Base-by-base conservation (phyloP, 2,888 invertebrate species). In the Heliconius ethilla region DNA sequence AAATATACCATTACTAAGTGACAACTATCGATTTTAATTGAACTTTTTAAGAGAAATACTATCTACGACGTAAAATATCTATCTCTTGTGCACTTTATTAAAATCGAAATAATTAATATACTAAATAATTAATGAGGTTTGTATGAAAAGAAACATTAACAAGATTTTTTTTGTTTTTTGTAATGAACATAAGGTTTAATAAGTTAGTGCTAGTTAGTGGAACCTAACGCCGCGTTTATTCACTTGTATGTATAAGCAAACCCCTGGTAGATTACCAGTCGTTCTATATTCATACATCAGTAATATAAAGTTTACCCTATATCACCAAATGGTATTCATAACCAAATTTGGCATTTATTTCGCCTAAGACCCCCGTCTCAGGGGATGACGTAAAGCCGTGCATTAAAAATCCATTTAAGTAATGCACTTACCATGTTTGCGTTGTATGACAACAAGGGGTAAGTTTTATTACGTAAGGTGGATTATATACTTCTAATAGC, bases 361-460 rank as follows among this genome's bases (percentile, higher is more conserved):
- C 63, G 67, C 62, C 62, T 33, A 73, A 69, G 73, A 62, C 66
- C 74, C 67, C 66, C 40, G 65, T 73, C 77, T 72, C 29, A 40
- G 27, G 78, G 70, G 73, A 51, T 70, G 72, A 75, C 76, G 79
- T 81, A 79, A 80, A 82, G 65, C 69, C 78, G 70, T 80, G 85
- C 89, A 88, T 89, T 88, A 88, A 86, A 88, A 83, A 80, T 82
- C 89, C 88, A 90, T 91, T 89, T 89, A 88, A 87, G 82, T 91
- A 90, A 91, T 91, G 91, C 87, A 86, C 81, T 84, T 84, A 82
- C 81, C 87, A 81, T 90, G 89, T 90, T 89, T 84, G 84, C 84
- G 85, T 85, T 83, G 82, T 82, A 78, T 70, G 67, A n/a, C 75
- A 40, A 69, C 62, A 65, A 66, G 65, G 67, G 69, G 78, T 69